Evolutionary conservation across 1,140 invertebrate species (phyloP), one percentile per base, ranked within the genome.

Genomic region (Gyrodactylus salaris): DNA sequence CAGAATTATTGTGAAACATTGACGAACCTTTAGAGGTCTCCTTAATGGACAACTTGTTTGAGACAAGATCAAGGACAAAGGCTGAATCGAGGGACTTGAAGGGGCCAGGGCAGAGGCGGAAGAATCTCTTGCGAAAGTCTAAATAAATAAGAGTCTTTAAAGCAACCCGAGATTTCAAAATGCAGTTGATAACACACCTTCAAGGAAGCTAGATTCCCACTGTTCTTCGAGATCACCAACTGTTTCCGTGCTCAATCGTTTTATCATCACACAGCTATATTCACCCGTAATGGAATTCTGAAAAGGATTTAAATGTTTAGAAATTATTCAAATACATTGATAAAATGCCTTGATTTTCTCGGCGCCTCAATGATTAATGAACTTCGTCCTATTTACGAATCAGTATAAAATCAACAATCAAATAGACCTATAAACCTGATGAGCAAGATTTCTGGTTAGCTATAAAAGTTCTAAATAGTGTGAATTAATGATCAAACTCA

Each of bases 401-500:
- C n/a, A 54, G 34, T 16, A 54, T 16, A 54, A 54, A n/a, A 54
- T n/a, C n/a, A n/a, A n/a, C n/a, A n/a, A n/a, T n/a, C n/a, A n/a
- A n/a, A n/a, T n/a, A n/a, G n/a, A n/a, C n/a, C n/a, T n/a, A n/a
- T n/a, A n/a, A n/a, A n/a, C n/a, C n/a, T n/a, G n/a, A n/a, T n/a
- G n/a, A n/a, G n/a, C 7, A n/a, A 54, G 34, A 54, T 16, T 54
- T 54, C 34, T 16, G 7, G 7, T 54, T 54, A 54, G 34, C n/a
- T 54, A 54, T n/a, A 54, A 54, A n/a, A 54, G n/a, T n/a, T n/a
- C n/a, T n/a, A 68, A 68, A 16, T 54, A 21, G 34, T 54, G 21
- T 54, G 19, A 19, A 23, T 69, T 69, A 7, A 69, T 7, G 7
- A 69, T 21, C 2, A 21, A 24, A 74, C 20, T 1, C 73, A 82